Evolutionary conservation across 1,140 invertebrate species (phyloP).

Genomic region (Drosophila funebris): DNA sequence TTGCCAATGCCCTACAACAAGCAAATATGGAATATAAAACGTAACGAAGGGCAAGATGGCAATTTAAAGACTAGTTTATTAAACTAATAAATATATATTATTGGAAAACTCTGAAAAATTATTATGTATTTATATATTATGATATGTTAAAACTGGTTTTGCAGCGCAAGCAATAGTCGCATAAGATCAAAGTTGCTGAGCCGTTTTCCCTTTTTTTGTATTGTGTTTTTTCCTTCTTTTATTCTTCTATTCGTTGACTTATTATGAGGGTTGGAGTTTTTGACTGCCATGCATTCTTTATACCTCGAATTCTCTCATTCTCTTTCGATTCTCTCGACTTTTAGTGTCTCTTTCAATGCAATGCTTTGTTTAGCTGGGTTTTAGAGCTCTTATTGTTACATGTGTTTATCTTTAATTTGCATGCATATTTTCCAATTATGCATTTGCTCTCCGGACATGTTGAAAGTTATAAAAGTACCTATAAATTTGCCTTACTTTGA

Average conservation of each 20-base stretch:
- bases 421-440: slow-evolving; percentile 70
- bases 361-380: slow-evolving; percentile 73
- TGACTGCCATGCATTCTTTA: slow-evolving; percentile 69
- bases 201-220: slow-evolving; percentile 41
- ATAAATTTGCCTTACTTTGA: not conserved
- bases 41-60: not conserved
- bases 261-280: slow-evolving; percentile 77
- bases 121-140: slow-evolving; percentile 23
- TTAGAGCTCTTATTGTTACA: slow-evolving; percentile 70
- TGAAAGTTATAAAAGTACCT: not conserved
- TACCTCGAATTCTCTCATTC: slow-evolving; percentile 44
- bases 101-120: not conserved
- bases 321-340: slow-evolving; percentile 36
- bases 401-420: slow-evolving; percentile 70
- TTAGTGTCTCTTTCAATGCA: slow-evolving; percentile 53
- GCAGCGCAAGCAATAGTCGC: slow-evolving; percentile 28
- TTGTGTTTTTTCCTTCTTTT: slow-evolving; percentile 60
- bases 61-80: not conserved
- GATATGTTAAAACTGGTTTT: slow-evolving; percentile 30
- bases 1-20: slow-evolving; percentile 38
- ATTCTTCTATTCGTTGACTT: slow-evolving; percentile 75
- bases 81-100: not conserved
- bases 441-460: slow-evolving; percentile 11
- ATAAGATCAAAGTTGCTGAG: slow-evolving; percentile 28
- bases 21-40: not conserved